These are phyloP conservation scores for Steinernema feltiae DNA, from an alignment of 1,140 invertebrate species.

Conservation along the genomic window DNA sequence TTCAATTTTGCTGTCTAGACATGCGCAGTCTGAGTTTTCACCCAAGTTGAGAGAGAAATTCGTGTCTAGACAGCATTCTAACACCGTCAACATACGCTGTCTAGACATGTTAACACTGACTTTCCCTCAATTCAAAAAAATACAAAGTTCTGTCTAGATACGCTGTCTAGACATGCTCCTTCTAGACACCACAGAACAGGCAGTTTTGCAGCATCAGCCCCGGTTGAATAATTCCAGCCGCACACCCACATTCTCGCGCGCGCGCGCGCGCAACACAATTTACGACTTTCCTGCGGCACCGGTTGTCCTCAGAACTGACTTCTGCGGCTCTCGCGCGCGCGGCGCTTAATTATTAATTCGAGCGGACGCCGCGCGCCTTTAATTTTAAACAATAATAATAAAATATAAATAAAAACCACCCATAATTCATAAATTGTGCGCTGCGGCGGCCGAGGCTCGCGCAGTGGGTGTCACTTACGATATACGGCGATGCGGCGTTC, in stretches of 20 bases:
- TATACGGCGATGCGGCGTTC: background rate
- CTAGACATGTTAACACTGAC: too few relatives aligned
- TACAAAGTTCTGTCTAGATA: too few relatives aligned
- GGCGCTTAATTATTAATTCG: slow-evolving; percentile 8
- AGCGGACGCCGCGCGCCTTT: background rate
- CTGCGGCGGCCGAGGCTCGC: background rate
- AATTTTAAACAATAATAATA: background rate
- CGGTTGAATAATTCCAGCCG: slow-evolving; percentile 4
- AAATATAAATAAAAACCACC: background rate
- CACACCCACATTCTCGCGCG: too few relatives aligned
- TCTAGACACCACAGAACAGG: too few relatives aligned
- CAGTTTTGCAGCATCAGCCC: background rate
- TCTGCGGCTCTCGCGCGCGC: background rate
- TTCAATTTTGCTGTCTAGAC: too few relatives aligned
- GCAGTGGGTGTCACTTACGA: background rate
- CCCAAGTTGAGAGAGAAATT: too few relatives aligned
- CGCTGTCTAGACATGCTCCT: too few relatives aligned
- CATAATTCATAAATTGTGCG: background rate
- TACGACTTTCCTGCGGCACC: background rate
- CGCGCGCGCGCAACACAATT: too few relatives aligned
- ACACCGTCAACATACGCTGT: too few relatives aligned
- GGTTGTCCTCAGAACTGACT: background rate
- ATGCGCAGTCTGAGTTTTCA: too few relatives aligned
- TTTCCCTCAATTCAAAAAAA: too few relatives aligned
- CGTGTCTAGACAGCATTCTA: too few relatives aligned